A percentile compares a stretch with the other conserved stretches of the same genome.
Evolutionary conservation across 1,140 invertebrate species (phyloP).

Genomic region (Sitobion miscanthi): DNA sequence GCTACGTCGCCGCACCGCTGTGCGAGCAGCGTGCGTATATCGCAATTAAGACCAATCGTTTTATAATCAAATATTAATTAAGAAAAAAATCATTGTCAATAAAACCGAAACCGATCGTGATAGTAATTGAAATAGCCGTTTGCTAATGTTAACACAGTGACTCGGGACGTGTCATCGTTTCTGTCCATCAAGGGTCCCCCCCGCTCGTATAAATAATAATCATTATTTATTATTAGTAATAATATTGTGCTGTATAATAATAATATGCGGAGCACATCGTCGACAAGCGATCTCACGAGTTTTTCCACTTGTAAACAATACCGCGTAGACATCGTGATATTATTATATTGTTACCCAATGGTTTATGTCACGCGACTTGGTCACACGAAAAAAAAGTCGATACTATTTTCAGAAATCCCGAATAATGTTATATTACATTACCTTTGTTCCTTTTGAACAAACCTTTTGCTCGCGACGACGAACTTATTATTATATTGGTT

Average conservation of each 20-base stretch:
- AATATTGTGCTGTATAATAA: neutral
- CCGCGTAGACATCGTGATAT: neutral
- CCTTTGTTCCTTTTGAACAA: neutral
- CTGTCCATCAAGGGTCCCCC: neutral
- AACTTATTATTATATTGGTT: neutral
- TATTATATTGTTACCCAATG: neutral
- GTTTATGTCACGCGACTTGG: conserved; percentile 34
- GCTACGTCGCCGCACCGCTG: neutral
- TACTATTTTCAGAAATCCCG: conserved; percentile 7
- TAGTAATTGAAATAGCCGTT: neutral
- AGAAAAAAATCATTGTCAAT: conserved; percentile 11
- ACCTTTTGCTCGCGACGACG: neutral
- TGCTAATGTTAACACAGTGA: neutral
- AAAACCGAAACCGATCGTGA: conserved; percentile 1
- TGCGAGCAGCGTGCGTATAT: neutral
- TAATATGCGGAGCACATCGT: neutral
- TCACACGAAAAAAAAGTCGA: conserved; percentile 3
- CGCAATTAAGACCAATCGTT: conserved; percentile 30
- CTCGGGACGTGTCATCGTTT: neutral
- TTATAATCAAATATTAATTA: conserved; percentile 41
- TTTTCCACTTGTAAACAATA: conserved; percentile 46
- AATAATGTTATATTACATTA: neutral
- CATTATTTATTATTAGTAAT: conserved; percentile 8
- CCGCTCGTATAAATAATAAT: neutral
- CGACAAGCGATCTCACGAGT: conserved; percentile 3